Percentiles rank a stretch among this genome's conserved stretches.
Conservation (phyloP, 2,113 vertebrate genomes). For the Cryptomyrus ogoouensis region DNA sequence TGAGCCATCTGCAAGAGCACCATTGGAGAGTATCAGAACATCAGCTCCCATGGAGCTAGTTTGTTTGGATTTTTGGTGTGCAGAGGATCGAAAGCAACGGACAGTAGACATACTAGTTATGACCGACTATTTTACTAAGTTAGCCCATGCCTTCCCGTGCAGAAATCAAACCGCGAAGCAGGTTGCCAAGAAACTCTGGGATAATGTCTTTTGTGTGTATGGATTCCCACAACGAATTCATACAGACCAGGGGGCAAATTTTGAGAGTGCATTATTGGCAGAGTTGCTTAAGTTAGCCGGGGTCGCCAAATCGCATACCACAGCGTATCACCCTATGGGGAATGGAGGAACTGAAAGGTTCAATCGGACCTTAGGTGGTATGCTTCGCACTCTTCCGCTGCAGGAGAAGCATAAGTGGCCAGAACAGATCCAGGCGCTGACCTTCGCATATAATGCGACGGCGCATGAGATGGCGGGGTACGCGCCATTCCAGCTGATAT, state of each 20-base stretch:
- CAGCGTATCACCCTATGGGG: no score
- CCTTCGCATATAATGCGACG: not conserved
- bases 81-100: not conserved
- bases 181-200: slow-evolving; percentile 19
- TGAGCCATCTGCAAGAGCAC: not conserved
- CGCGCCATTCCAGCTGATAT: not conserved
- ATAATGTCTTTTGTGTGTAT: slow-evolving; percentile 7
- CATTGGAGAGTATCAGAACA: not conserved
- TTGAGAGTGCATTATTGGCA: slow-evolving; percentile 1
- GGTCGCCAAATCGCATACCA: not conserved
- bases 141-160: not conserved
- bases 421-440: not conserved
- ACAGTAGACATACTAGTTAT: slow-evolving; percentile 16
- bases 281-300: not conserved
- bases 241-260: slow-evolving; percentile 24
- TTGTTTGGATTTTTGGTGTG: not conserved
- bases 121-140: slow-evolving; percentile 16
- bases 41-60: not conserved
- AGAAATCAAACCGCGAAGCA: not conserved
- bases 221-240: not conserved
- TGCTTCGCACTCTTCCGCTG: not conserved
- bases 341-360: no score
- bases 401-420: not conserved
- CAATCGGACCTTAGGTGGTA: not conserved
- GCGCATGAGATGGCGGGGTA: not conserved